Conservation (phyloP, 2,797 vertebrate genomes). For the Anas capensis region DNA sequence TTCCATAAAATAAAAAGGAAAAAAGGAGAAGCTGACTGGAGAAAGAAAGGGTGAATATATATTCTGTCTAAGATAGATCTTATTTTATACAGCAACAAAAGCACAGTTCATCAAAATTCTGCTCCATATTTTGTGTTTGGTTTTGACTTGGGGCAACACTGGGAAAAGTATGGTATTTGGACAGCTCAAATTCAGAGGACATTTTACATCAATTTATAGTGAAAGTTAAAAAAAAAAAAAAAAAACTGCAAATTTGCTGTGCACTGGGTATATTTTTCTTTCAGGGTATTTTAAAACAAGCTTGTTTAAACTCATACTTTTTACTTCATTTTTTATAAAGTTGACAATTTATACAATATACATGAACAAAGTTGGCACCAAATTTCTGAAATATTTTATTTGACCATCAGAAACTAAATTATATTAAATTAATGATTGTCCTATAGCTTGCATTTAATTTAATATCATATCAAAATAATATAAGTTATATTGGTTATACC, state of each 20-base stretch:
- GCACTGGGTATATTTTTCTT: background rate
- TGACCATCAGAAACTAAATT: constrained; percentile 38
- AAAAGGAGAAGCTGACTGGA: background rate
- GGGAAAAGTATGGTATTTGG: background rate
- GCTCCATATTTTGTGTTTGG: background rate
- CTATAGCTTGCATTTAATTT: constrained; percentile 46
- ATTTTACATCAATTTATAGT: background rate
- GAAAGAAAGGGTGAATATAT: background rate
- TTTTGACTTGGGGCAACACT: background rate
- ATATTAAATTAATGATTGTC: constrained; percentile 46
- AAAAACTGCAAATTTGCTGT: background rate
- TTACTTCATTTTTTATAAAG: background rate
- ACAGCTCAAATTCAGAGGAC: background rate
- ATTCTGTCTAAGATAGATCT: background rate
- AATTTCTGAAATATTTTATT: constrained; percentile 29
- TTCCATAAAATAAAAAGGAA: background rate
- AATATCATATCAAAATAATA: constrained; percentile 38
- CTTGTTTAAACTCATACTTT: background rate
- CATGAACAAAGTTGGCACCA: background rate
- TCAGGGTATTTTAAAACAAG: background rate
- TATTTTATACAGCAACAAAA: background rate
- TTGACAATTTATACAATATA: background rate
- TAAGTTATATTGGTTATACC: background rate
- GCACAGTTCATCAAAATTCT: background rate
- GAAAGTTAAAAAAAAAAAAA: background rate